These are phyloP conservation scores for Drosophila paranaensis DNA, from an alignment of 2,888 invertebrate genomes.

Conservation along the genomic window DNA sequence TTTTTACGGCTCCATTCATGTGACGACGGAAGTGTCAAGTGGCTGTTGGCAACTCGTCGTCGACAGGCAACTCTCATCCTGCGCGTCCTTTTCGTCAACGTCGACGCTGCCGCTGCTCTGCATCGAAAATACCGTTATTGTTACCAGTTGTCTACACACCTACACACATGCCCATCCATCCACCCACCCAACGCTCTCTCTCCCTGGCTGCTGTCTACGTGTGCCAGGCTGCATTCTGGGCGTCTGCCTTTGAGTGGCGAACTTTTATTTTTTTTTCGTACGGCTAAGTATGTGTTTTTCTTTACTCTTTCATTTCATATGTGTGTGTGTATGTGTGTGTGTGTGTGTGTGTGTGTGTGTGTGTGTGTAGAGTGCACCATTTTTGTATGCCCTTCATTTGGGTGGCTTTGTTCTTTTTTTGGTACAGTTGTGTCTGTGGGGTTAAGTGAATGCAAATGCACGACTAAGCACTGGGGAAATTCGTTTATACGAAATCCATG, in stretches of 20 bases:
- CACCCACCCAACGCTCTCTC: conserved; percentile 1
- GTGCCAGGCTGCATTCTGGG: conserved; percentile 56
- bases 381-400: conserved; percentile 76
- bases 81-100: conserved; percentile 75
- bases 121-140: conserved; percentile 81
- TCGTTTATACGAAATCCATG: conserved; percentile 25
- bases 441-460: conserved; percentile 60
- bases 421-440: conserved; percentile 75
- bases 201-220: conserved; percentile 50
- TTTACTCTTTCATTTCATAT: conserved; percentile 10
- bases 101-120: conserved; percentile 36
- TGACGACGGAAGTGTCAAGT: conserved; percentile 81
- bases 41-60: conserved; percentile 80
- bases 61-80: conserved; percentile 72
- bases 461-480: conserved; percentile 41
- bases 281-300: conserved; percentile 48
- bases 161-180: conserved; percentile 15
- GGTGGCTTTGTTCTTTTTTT: conserved; percentile 69
- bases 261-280: conserved; percentile 59
- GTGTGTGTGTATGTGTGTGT: neutral
- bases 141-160: conserved; percentile 72
- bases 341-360: conserved; percentile 19
- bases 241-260: conserved; percentile 78
- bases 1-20: conserved; percentile 81
- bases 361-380: conserved; percentile 47